phyloP scores from a whole-genome alignment of 2,797 vertebrate species.

The Streptopelia turtur region DNA sequence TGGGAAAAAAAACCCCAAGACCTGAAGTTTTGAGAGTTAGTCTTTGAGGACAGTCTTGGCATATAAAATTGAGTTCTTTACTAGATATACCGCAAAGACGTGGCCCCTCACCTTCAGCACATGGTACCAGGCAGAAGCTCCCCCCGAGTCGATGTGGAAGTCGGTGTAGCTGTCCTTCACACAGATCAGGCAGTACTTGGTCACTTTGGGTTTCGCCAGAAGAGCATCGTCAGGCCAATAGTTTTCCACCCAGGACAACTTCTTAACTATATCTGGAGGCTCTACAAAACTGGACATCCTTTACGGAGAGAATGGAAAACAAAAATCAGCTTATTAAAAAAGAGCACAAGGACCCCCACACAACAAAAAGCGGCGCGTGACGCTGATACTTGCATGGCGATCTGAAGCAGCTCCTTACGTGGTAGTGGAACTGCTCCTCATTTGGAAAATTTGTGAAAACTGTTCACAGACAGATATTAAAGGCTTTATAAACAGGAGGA shows the following conservation, averaged over 20 bases:
- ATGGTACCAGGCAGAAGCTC: slow-evolving; percentile 96
- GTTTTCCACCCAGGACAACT: slow-evolving; percentile 96
- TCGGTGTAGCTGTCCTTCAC: slow-evolving; percentile 99
- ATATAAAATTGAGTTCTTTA: background rate
- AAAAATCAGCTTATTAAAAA: background rate
- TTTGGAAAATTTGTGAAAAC: background rate
- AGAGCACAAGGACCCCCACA: background rate
- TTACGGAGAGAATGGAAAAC: slow-evolving; percentile 31
- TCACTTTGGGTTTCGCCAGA: slow-evolving; percentile 96
- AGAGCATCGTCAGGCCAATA: slow-evolving; percentile 96
- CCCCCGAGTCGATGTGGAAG: slow-evolving; percentile 96
- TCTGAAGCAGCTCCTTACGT: background rate
- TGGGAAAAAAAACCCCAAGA: fast-evolving
- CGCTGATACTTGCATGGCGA: background rate
- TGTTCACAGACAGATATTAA: background rate
- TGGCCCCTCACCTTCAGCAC: slow-evolving; percentile 87
- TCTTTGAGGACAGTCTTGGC: background rate
- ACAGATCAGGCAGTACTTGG: slow-evolving; percentile 97
- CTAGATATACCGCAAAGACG: background rate
- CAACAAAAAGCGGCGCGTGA: fast-evolving
- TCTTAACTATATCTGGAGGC: slow-evolving; percentile 94
- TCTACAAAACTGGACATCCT: slow-evolving; percentile 97
- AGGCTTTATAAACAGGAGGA: background rate
- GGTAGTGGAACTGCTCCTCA: background rate
- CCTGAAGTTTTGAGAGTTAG: background rate